phyloP scores from a whole-genome alignment of 2,797 vertebrate species.

The Mastacembelus armatus region DNA sequence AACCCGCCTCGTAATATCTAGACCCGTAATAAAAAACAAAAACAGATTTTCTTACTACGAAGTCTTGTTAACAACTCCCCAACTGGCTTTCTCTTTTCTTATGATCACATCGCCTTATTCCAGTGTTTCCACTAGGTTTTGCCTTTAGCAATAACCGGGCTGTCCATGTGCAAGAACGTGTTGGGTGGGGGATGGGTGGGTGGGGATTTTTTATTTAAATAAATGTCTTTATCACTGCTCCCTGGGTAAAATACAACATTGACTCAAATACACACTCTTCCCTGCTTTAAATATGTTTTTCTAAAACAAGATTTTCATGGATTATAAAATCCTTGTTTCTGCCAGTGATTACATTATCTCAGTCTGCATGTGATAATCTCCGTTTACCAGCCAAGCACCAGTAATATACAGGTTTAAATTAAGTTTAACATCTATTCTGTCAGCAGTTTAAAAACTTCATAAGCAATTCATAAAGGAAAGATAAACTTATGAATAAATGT shows the following conservation, averaged over 20 bases:
- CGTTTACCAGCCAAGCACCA: neutral
- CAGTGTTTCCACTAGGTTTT: neutral
- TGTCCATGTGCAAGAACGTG: neutral
- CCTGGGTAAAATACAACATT: neutral
- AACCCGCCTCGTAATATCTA: neutral
- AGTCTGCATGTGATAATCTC: conserved; percentile 8
- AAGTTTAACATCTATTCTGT: conserved; percentile 30
- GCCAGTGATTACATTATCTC: conserved; percentile 9
- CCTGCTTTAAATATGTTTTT: neutral
- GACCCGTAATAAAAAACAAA: conserved; percentile 9
- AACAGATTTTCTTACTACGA: neutral
- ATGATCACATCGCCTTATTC: neutral
- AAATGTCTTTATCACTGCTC: neutral
- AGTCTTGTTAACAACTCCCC: neutral
- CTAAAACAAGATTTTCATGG: neutral
- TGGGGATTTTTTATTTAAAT: conserved; percentile 4
- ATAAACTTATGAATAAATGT: conserved; percentile 43
- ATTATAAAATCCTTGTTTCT: conserved; percentile 3
- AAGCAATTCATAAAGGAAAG: conserved; percentile 28
- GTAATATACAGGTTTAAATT: conserved; percentile 19
- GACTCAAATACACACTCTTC: neutral
- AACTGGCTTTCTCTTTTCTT: too few relatives aligned
- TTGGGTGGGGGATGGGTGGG: conserved; percentile 19
- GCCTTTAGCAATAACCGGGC: neutral
- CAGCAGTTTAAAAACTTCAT: conserved; percentile 36